A percentile compares a stretch with the other conserved stretches of the same genome.
These are phyloP conservation scores for Hedya salicella DNA, from an alignment of 2,888 invertebrate species.

Conservation along the genomic window DNA sequence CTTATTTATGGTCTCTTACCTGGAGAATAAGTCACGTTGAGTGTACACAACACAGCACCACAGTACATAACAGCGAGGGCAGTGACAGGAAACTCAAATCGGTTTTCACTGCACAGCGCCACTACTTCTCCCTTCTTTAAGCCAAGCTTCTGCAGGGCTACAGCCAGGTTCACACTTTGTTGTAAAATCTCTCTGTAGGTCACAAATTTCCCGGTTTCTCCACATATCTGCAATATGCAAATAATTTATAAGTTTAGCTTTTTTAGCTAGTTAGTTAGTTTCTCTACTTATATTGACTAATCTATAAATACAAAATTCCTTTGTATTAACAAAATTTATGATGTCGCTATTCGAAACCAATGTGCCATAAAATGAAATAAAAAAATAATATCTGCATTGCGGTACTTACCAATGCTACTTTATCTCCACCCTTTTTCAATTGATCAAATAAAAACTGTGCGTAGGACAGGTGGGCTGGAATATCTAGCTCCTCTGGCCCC, in stretches of 20 bases:
- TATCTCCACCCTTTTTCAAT: constrained; percentile 78
- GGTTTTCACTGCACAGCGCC: constrained; percentile 87
- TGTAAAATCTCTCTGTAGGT: constrained; percentile 84
- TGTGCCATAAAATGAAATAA: too few species aligned
- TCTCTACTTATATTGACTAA: too few species aligned
- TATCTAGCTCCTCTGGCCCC: constrained; percentile 72
- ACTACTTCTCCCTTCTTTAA: constrained; percentile 84
- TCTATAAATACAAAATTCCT: too few species aligned
- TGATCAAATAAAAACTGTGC: constrained; percentile 83
- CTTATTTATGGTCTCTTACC: constrained; percentile 62
- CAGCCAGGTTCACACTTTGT: constrained; percentile 83
- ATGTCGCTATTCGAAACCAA: too few species aligned
- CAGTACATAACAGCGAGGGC: constrained; percentile 84
- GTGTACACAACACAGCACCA: constrained; percentile 86
- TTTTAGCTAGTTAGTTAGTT: too few species aligned
- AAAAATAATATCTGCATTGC: constrained; percentile 36
- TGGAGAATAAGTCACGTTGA: constrained; percentile 87
- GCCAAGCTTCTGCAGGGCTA: constrained; percentile 79
- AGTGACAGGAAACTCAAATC: constrained; percentile 85
- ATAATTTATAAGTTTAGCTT: too few species aligned
- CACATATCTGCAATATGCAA: constrained; percentile 80
- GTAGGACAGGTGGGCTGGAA: constrained; percentile 79
- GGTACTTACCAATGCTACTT: constrained; percentile 76
- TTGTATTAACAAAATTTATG: too few species aligned
- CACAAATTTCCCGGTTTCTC: constrained; percentile 82